Conservation (phyloP, 1,140 invertebrate species). For the Drosophila insularis region DNA sequence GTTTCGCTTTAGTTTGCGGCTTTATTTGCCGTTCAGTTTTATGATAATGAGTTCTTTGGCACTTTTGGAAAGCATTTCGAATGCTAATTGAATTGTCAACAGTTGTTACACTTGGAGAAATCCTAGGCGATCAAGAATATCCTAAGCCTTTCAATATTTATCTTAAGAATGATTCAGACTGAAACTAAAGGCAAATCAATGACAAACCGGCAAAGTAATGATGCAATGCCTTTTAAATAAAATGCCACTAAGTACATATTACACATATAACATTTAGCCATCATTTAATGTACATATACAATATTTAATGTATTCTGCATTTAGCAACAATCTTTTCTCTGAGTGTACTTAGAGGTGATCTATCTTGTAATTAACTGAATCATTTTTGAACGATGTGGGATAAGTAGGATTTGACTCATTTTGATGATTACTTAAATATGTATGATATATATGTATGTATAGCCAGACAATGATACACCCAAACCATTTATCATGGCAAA, state of each 20-base stretch:
- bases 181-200: not conserved
- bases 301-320: too few species aligned
- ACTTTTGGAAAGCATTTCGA: slow-evolving; percentile 16
- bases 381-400: not conserved
- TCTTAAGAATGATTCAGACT: too few species aligned
- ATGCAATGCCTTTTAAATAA: too few species aligned
- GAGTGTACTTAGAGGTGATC: not conserved
- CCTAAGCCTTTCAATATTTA: too few species aligned
- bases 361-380: not conserved
- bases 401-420: slow-evolving; percentile 7
- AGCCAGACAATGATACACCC: not conserved
- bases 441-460: not conserved
- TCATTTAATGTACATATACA: too few species aligned
- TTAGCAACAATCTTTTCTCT: not conserved
- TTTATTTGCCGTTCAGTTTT: slow-evolving; percentile 34
- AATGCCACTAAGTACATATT: too few species aligned
- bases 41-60: slow-evolving; percentile 31
- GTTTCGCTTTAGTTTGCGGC: slow-evolving; percentile 40
- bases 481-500: not conserved
- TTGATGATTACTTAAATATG: not conserved
- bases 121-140: too few species aligned
- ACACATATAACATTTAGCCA: too few species aligned
- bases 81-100: slow-evolving; percentile 43
- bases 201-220: too few species aligned
- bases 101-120: not conserved